Evolutionary conservation across 2,113 vertebrate species (phyloP).

Genomic region (Erythrolamprus reginae): DNA sequence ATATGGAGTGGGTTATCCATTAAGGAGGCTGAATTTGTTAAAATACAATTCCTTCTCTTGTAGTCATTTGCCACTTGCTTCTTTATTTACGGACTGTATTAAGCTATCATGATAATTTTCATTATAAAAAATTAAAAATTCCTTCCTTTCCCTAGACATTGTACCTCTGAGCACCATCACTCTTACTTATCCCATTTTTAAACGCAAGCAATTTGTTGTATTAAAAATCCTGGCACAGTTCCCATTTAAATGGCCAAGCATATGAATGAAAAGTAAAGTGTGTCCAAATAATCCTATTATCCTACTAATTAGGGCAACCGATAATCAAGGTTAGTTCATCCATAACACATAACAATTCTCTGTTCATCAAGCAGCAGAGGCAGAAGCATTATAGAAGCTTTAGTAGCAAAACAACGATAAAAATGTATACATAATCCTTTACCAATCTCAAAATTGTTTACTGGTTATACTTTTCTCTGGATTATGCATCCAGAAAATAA

Average conservation of each 20-base stretch:
- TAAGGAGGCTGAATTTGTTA: constrained; percentile 1
- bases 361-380: background rate
- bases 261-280: background rate
- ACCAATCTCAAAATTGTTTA: background rate
- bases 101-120: background rate
- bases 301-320: background rate
- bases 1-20: background rate
- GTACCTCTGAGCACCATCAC: background rate
- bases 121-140: background rate
- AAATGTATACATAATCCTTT: background rate
- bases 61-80: constrained; percentile 9
- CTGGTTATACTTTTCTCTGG: background rate
- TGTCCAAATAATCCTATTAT: background rate
- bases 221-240: background rate
- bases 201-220: background rate
- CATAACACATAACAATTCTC: background rate
- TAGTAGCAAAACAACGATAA: background rate
- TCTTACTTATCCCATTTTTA: background rate
- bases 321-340: background rate
- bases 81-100: constrained; percentile 4
- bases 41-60: background rate
- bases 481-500: background rate
- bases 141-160: background rate
- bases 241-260: background rate
- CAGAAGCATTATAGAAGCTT: background rate